Base-by-base conservation (phyloP, 2,113 vertebrate species). In the Jacana jacana region DNA sequence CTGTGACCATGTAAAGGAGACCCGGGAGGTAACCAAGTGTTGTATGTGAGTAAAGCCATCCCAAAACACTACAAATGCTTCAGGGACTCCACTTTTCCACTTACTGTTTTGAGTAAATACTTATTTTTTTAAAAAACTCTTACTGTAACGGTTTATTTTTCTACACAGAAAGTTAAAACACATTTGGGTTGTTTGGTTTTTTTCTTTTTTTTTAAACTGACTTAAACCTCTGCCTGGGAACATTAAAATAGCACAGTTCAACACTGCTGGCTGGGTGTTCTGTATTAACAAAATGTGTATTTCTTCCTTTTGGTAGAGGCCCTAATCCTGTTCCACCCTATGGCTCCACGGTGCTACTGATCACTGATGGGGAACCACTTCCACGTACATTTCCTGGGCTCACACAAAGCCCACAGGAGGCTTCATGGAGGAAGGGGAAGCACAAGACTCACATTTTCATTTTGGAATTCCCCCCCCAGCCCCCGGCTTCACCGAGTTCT, bases 181-280 rank as follows among this genome's bases (percentile, higher is more conserved):
- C 30, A 12, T 7, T 1, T 31, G 0, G 2, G 49, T n/a, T n/a
- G n/a, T n/a, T n/a, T n/a, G 25, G 3, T 28, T 52, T 28, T 30
- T 63, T 55, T 52, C 16, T 52, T 28, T 30, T 63, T 55, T 52
- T 75, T 61, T 69, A 2, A 78, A 52, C 40, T 35, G n/a, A 63
- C 31, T 51, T 55, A 40, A 61, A 73, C 11, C n/a, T 58, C 72
- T 54, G 10, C 13, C 40, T 25, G 31, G 58, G 61, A 88, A 58
- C 15, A 49, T 23, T 81, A 37, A 78, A 63, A 84, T 2, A 58
- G 42, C 46, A 22, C 8, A 46, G 28, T 16, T 92, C 17, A 70
- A 31, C 28, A 40, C 0, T 77, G 27, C 7, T 72, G 48, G 6
- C 7, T 1, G 2, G n/a, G n/a, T n/a, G n/a, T n/a, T n/a, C n/a